Conservation (phyloP, 2,888 invertebrate species). For the Acleris cristana region DNA sequence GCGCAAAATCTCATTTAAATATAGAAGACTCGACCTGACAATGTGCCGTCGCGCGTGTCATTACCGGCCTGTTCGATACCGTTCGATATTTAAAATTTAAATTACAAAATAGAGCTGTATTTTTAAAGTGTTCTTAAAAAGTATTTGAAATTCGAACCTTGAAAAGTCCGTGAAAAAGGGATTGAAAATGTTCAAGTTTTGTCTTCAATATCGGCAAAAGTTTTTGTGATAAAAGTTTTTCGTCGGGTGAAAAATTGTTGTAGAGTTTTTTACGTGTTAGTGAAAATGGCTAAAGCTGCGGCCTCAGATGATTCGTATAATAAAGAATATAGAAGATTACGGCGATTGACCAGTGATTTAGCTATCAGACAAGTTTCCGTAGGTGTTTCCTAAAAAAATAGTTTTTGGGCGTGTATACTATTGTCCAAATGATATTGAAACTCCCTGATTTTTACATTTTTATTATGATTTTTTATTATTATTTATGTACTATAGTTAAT, state of each 20-base stretch:
- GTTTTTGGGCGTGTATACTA: constrained; percentile 9
- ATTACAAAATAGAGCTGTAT: constrained; percentile 38
- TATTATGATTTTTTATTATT: too few species aligned
- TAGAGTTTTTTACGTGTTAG: constrained; percentile 27
- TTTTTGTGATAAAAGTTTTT: constrained; percentile 44
- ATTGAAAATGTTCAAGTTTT: constrained; percentile 39
- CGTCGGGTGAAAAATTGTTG: constrained; percentile 37
- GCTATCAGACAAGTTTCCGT: constrained; percentile 88
- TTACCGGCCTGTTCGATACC: constrained; percentile 50
- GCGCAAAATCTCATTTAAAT: constrained; percentile 64
- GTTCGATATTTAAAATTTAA: constrained; percentile 46
- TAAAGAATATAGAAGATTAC: constrained; percentile 87
- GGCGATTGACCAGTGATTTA: constrained; percentile 87
- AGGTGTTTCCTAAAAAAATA: constrained; percentile 80
- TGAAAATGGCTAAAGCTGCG: constrained; percentile 46
- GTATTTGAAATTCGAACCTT: not conserved
- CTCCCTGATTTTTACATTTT: too few species aligned
- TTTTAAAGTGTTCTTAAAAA: constrained; percentile 7
- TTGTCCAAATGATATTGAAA: not conserved
- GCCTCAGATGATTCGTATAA: constrained; percentile 82
- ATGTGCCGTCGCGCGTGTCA: constrained; percentile 70
- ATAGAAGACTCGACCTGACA: constrained; percentile 71
- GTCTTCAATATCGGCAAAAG: constrained; percentile 42
- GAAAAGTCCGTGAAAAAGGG: constrained; percentile 33
- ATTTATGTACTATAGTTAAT: too few species aligned